phyloP scores from a whole-genome alignment of 2,888 invertebrate species.

The Tiliacea aurago region DNA sequence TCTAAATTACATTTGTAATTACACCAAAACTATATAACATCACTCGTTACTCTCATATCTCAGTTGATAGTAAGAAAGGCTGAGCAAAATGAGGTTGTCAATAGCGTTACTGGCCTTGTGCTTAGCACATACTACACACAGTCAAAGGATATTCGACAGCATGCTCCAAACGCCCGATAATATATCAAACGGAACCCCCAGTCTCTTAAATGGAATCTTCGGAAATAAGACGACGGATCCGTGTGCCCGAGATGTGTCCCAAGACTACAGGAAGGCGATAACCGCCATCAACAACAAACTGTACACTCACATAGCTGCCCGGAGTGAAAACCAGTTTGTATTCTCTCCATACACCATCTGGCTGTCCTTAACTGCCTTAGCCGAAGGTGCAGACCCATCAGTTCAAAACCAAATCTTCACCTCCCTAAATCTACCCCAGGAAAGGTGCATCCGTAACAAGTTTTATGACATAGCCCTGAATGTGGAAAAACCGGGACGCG shows the following conservation, averaged over 20 bases:
- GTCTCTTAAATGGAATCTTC: constrained; percentile 20
- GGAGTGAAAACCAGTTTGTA: constrained; percentile 60
- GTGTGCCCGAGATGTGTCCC: constrained; percentile 35
- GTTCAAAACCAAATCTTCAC: constrained; percentile 56
- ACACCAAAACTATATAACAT: constrained; percentile 2
- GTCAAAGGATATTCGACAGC: constrained; percentile 13
- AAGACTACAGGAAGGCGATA: constrained; percentile 46
- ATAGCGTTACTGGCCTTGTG: constrained; percentile 34
- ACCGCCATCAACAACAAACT: constrained; percentile 39
- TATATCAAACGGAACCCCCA: constrained; percentile 1
- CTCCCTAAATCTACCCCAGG: constrained; percentile 63
- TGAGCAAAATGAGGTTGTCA: constrained; percentile 35
- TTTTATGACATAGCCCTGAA: constrained; percentile 66
- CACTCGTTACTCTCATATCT: neutral
- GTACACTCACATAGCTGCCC: constrained; percentile 47
- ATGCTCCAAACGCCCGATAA: constrained; percentile 8
- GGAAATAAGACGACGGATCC: constrained; percentile 4
- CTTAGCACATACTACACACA: constrained; percentile 29
- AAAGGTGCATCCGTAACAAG: constrained; percentile 61
- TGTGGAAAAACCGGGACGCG: constrained; percentile 61
- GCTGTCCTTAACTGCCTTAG: constrained; percentile 67
- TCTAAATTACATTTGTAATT: constrained; percentile 32
- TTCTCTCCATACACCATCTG: constrained; percentile 69
- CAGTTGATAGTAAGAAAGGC: neutral
- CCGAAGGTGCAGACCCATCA: constrained; percentile 64